Conservation (phyloP, 1,140 invertebrate genomes). For the Parapsyche elsis region DNA sequence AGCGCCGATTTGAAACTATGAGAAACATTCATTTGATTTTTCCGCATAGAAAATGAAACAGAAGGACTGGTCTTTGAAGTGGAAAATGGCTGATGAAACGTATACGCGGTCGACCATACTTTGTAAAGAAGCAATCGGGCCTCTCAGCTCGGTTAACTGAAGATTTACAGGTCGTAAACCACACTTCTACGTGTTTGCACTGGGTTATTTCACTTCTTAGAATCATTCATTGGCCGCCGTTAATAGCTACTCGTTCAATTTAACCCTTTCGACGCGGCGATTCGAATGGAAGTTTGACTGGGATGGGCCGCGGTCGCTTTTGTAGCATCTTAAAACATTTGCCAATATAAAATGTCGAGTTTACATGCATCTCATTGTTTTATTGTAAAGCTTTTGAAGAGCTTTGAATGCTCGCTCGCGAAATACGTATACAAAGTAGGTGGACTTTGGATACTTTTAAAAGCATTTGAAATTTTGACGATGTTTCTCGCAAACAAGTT, state of each 20-base stretch:
- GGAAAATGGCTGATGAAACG: slow-evolving; percentile 21
- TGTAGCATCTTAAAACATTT: not conserved
- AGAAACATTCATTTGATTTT: slow-evolving; percentile 16
- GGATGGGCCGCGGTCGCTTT: no score
- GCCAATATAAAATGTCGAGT: slow-evolving; percentile 2
- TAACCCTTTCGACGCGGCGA: slow-evolving; percentile 1
- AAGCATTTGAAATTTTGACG: not conserved
- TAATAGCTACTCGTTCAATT: slow-evolving; percentile 26
- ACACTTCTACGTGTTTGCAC: slow-evolving; percentile 50
- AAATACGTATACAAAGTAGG: no score
- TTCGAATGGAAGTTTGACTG: not conserved
- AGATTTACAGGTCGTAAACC: slow-evolving; percentile 54
- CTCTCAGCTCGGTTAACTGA: slow-evolving; percentile 46
- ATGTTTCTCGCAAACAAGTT: slow-evolving; percentile 11
- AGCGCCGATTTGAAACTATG: not conserved
- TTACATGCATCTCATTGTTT: no score
- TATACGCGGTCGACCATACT: slow-evolving; percentile 12
- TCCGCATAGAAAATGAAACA: not conserved
- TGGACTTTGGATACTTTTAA: no score
- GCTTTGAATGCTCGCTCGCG: no score
- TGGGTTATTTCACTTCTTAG: slow-evolving; percentile 53
- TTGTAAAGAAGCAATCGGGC: slow-evolving; percentile 43
- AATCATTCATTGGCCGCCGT: slow-evolving; percentile 42
- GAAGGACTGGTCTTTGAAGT: slow-evolving; percentile 2
- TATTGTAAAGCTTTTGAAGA: no score